phyloP scores from a whole-genome alignment of 2,888 invertebrate genomes.

The Epinotia nisella region DNA sequence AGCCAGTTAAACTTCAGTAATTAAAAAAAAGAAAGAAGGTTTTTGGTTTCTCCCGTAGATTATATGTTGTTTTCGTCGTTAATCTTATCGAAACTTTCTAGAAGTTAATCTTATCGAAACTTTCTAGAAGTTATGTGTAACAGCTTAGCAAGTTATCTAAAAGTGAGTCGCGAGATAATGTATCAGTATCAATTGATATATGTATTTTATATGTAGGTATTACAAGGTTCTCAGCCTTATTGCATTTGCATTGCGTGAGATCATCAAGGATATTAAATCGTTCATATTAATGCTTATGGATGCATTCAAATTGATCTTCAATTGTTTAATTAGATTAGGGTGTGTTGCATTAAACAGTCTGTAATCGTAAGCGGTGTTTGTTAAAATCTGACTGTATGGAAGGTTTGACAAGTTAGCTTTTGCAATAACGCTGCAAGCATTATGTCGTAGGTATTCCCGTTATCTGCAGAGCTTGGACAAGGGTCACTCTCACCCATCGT shows the following conservation, averaged over 20 bases:
- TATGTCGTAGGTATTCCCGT: too few relatives aligned
- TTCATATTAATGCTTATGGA: too few relatives aligned
- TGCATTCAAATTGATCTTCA: too few relatives aligned
- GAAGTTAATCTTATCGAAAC: constrained; percentile 1
- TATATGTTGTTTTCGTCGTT: neutral
- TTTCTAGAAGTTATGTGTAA: neutral
- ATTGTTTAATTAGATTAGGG: too few relatives aligned
- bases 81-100: neutral
- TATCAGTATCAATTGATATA: neutral
- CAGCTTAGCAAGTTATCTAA: neutral
- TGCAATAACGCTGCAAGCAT: too few relatives aligned
- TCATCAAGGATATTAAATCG: neutral
- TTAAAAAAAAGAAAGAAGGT: too few relatives aligned
- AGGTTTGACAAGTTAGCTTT: too few relatives aligned
- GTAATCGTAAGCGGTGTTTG: too few relatives aligned
- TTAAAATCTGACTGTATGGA: too few relatives aligned
- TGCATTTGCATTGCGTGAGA: neutral
- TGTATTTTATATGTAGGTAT: neutral
- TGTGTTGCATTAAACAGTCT: too few relatives aligned
- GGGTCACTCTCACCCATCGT: constrained; percentile 7
- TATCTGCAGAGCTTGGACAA: neutral
- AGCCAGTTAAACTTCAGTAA: too few relatives aligned
- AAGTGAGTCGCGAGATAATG: neutral
- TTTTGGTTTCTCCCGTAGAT: neutral
- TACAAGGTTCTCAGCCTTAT: too few relatives aligned